Conservation (phyloP, 2,113 vertebrate genomes). For the Athene noctua region DNA sequence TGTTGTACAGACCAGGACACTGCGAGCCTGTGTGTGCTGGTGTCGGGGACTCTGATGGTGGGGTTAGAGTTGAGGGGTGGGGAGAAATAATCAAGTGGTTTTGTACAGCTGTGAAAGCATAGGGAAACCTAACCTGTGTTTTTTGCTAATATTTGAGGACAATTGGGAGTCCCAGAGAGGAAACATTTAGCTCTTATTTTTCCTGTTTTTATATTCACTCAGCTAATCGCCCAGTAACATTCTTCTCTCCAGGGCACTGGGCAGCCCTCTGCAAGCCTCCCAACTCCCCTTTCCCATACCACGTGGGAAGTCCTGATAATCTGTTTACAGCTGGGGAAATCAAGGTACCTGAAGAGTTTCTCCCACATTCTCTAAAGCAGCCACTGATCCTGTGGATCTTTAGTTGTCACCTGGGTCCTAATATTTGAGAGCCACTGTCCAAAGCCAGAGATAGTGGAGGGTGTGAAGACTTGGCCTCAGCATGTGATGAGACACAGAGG, state of each 20-base stretch:
- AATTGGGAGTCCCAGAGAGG: conserved; percentile 20
- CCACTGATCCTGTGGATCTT: neutral
- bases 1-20: neutral
- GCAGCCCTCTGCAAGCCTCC: neutral
- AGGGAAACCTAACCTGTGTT: neutral
- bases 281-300: neutral
- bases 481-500: neutral
- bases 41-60: neutral
- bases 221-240: neutral
- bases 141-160: conserved; percentile 5
- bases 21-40: neutral
- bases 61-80: neutral
- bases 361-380: neutral
- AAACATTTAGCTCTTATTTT: conserved; percentile 50
- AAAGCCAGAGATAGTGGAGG: neutral
- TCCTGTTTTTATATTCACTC: conserved; percentile 28
- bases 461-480: neutral
- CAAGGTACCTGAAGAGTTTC: neutral
- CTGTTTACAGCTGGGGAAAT: neutral
- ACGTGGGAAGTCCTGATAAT: neutral
- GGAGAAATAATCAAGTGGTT: neutral
- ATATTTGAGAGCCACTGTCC: neutral
- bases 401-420: neutral
- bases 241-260: neutral
- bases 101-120: conserved; percentile 48